Conservation (phyloP, 2,797 vertebrate genomes). For the Agapornis canus region DNA sequence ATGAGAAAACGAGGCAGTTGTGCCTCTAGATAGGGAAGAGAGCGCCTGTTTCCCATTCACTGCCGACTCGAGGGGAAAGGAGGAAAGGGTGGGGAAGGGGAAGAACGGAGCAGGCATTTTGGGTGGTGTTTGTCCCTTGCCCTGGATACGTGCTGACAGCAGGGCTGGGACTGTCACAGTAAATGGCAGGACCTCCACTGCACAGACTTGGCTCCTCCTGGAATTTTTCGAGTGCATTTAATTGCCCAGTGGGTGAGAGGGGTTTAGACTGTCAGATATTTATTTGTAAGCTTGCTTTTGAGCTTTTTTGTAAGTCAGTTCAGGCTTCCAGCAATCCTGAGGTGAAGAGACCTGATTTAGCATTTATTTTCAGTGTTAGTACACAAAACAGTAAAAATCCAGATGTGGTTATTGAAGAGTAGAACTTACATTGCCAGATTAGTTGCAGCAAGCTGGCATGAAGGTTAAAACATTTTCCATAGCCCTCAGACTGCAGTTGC, state of each 20-base stretch:
- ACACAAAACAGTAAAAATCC: not conserved
- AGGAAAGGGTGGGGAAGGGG: not conserved
- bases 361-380: not conserved
- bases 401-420: not conserved
- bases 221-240: slow-evolving; percentile 14
- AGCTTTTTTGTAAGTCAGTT: not conserved
- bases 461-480: not conserved
- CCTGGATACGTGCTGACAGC: not conserved
- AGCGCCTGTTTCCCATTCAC: not conserved
- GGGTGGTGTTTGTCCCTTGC: not conserved
- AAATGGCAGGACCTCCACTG: not conserved
- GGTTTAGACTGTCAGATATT: not conserved
- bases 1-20: not conserved
- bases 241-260: slow-evolving; percentile 36
- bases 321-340: not conserved
- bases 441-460: not conserved
- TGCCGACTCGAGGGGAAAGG: fast-evolving
- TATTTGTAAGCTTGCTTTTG: not conserved
- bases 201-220: not conserved
- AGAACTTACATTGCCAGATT: not conserved
- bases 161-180: not conserved
- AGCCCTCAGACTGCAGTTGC: not conserved
- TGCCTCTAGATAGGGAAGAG: not conserved
- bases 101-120: not conserved
- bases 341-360: not conserved